Conservation (phyloP, 2,113 vertebrate genomes). For the Parus major region DNA sequence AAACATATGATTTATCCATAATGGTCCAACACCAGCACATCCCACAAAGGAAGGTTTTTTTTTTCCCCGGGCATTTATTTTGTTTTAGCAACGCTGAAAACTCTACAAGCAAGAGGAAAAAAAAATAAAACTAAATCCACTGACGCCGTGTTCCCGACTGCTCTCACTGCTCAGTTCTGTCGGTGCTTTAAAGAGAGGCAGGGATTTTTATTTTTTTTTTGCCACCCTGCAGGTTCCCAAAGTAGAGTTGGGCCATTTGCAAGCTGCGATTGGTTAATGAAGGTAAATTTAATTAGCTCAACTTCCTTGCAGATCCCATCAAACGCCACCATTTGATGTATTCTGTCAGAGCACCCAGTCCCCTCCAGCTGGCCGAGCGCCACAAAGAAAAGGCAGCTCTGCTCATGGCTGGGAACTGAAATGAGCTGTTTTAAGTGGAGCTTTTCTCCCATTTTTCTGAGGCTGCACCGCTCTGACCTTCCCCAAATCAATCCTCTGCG, state of each 20-base stretch:
- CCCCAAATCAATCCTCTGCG: conserved; percentile 80
- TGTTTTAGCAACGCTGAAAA: not conserved
- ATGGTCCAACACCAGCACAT: not conserved
- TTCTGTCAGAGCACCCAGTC: conserved; percentile 56
- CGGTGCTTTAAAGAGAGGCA: conserved; percentile 50
- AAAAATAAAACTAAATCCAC: not conserved
- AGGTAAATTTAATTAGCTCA: conserved; percentile 77
- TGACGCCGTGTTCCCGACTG: not conserved
- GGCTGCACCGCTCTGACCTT: conserved; percentile 80
- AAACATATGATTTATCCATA: not conserved
- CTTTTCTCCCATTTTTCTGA: conserved; percentile 79
- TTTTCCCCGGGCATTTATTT: not conserved
- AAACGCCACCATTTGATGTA: conserved; percentile 72
- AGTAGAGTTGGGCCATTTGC: conserved; percentile 68
- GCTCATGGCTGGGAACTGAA: conserved; percentile 81
- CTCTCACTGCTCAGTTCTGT: conserved; percentile 21
- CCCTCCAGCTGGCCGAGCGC: conserved; percentile 71
- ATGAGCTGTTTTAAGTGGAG: conserved; percentile 79
- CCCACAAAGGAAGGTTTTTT: rapidly evolving
- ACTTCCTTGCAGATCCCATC: conserved; percentile 68
- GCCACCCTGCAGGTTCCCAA: conserved; percentile 65
- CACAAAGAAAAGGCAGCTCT: conserved; percentile 76
- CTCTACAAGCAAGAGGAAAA: not conserved
- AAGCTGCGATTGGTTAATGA: conserved; percentile 75
- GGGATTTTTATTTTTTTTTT: conserved; percentile 3